phyloP scores from a whole-genome alignment of 1,140 invertebrate genomes.

The Zaprionus ornatus region DNA sequence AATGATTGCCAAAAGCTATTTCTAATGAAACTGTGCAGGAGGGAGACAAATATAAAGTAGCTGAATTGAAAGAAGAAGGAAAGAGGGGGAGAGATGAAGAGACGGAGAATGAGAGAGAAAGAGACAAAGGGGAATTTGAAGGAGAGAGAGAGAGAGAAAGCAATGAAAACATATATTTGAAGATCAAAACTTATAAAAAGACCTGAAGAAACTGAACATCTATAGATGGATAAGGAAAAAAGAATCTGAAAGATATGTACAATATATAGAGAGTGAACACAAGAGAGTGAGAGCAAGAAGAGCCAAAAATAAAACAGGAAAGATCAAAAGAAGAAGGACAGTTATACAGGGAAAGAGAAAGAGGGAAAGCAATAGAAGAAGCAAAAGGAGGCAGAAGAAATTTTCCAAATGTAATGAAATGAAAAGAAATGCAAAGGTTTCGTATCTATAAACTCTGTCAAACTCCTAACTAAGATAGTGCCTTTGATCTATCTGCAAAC shows the following conservation, averaged over 20 bases:
- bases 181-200: not conserved
- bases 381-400: too few species aligned
- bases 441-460: too few species aligned
- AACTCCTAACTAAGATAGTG: not conserved
- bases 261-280: too few species aligned
- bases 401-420: too few species aligned
- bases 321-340: too few species aligned
- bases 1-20: not conserved
- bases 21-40: not conserved
- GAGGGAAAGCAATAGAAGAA: too few species aligned
- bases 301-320: too few species aligned
- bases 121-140: not conserved
- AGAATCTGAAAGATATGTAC: too few species aligned
- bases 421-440: not conserved
- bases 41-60: not conserved
- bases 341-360: too few species aligned
- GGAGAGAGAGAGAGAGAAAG: not conserved
- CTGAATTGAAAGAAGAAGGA: not conserved
- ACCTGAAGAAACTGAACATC: not conserved
- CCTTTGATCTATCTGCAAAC: not conserved
- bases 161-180: not conserved
- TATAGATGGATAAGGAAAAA: too few species aligned
- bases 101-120: not conserved
- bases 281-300: too few species aligned
- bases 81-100: not conserved